These are phyloP conservation scores for Nerophis lumbriciformis DNA, from an alignment of 2,113 vertebrate genomes.

Conservation along the genomic window DNA sequence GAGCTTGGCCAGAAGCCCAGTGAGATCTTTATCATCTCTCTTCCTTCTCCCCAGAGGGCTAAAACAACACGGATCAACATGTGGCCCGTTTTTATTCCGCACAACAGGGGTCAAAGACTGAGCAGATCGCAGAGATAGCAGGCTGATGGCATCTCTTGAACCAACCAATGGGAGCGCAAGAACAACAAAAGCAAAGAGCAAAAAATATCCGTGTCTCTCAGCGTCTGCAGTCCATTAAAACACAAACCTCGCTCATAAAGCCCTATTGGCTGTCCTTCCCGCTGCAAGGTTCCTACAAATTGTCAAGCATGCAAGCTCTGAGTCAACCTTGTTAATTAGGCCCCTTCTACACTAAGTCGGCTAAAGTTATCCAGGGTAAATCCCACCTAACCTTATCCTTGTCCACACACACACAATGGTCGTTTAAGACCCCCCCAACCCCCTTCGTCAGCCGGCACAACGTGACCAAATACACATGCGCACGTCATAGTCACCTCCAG, in stretches of 20 bases:
- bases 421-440: too few species aligned
- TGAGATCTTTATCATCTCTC: conserved; percentile 66
- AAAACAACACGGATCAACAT: conserved; percentile 71
- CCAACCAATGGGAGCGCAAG: conserved; percentile 21
- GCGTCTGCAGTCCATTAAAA: conserved; percentile 59
- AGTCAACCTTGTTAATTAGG: conserved; percentile 28
- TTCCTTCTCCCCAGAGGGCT: conserved; percentile 64
- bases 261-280: conserved; percentile 41
- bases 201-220: conserved; percentile 22
- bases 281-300: conserved; percentile 31
- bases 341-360: too few species aligned
- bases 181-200: conserved; percentile 21
- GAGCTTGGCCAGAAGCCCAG: conserved; percentile 36
- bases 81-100: conserved; percentile 56
- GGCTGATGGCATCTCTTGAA: conserved; percentile 36
- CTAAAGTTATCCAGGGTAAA: too few species aligned
- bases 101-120: conserved; percentile 49
- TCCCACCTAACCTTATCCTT: too few species aligned
- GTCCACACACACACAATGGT: too few species aligned
- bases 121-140: conserved; percentile 55
- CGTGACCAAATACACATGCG: too few species aligned
- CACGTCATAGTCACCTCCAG: too few species aligned
- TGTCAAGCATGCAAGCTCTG: conserved; percentile 38
- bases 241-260: conserved; percentile 51
- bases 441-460: too few species aligned